These are phyloP conservation scores for Poicephalus meyeri DNA, from an alignment of 2,113 vertebrate species.

Conservation along the genomic window DNA sequence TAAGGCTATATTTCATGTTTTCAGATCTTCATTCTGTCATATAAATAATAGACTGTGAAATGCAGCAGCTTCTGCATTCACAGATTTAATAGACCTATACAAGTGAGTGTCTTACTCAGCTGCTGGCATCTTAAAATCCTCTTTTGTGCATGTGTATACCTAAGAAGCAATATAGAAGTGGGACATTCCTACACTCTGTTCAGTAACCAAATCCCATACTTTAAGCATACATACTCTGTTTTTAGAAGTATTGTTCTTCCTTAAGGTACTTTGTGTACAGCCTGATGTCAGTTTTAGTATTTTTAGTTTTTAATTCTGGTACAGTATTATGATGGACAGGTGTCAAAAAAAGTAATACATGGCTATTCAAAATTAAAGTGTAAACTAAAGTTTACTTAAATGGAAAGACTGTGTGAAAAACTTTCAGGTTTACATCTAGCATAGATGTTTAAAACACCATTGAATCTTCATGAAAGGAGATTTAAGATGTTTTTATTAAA, in stretches of 20 bases:
- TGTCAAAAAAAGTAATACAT: background rate
- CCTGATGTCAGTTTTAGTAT: background rate
- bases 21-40: slow-evolving; percentile 68
- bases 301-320: background rate
- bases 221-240: background rate
- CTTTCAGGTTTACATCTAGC: background rate
- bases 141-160: background rate
- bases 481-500: background rate
- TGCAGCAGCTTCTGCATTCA: slow-evolving; percentile 46
- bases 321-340: background rate
- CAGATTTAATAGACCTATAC: slow-evolving; percentile 45
- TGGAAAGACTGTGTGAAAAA: background rate
- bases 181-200: background rate
- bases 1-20: slow-evolving; percentile 75
- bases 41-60: slow-evolving; percentile 70
- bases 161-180: background rate
- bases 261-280: slow-evolving; percentile 33
- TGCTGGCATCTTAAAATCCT: slow-evolving; percentile 27
- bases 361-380: background rate
- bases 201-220: background rate
- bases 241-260: slow-evolving; percentile 41
- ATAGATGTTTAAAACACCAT: background rate
- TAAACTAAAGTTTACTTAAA: background rate
- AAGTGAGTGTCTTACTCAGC: slow-evolving; percentile 7
- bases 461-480: background rate